Percentiles rank a stretch among this genome's conserved stretches.
Conservation (phyloP, 2,797 vertebrate species). For the Amblyopsis hoosieri region DNA sequence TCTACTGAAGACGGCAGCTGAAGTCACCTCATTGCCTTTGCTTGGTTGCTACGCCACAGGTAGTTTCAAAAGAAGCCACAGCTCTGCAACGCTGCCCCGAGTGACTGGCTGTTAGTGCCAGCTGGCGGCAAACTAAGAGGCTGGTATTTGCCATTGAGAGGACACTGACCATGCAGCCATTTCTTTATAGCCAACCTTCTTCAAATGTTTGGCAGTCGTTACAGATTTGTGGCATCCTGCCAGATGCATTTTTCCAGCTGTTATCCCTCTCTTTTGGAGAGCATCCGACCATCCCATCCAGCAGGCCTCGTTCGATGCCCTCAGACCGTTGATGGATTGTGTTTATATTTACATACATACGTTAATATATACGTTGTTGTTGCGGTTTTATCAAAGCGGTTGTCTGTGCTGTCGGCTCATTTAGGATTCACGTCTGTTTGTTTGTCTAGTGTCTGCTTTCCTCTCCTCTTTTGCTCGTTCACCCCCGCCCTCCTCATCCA, state of each 20-base stretch:
- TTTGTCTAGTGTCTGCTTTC: conserved; percentile 35
- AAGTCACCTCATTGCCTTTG: conserved; percentile 30
- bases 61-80: conserved; percentile 21
- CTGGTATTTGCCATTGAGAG: conserved; percentile 56
- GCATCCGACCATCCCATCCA: no score
- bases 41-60: conserved; percentile 35
- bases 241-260: conserved; percentile 33
- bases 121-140: not conserved
- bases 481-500: no score
- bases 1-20: conserved; percentile 35
- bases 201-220: conserved; percentile 10
- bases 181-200: conserved; percentile 17
- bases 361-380: no score
- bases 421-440: conserved; percentile 13
- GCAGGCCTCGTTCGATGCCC: no score
- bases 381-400: no score
- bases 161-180: conserved; percentile 17
- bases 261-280: conserved; percentile 8
- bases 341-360: no score
- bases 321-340: no score
- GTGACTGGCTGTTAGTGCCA: conserved; percentile 7
- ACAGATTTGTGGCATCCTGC: conserved; percentile 38
- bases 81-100: not conserved
- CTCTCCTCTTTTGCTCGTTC: not conserved
- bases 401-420: no score